Percentiles rank a stretch among this genome's conserved stretches.
Evolutionary conservation across 2,113 vertebrate genomes (phyloP).

Genomic region (Perca flavescens): DNA sequence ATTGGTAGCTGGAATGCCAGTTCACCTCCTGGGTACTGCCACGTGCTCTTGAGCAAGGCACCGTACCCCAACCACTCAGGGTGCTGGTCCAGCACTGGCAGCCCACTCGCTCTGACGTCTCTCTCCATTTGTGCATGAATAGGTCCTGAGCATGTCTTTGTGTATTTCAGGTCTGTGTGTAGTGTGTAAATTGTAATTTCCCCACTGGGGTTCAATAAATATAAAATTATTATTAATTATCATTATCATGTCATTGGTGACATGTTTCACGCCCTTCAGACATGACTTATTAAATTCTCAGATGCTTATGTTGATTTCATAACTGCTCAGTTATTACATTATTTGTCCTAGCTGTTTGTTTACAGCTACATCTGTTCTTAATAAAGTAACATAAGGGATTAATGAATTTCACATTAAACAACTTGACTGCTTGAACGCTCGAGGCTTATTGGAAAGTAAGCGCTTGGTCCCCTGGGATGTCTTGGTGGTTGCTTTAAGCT

Average conservation of each 20-base stretch:
- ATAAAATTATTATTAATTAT: too few relatives aligned
- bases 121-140: too few relatives aligned
- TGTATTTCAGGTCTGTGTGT: too few relatives aligned
- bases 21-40: too few relatives aligned
- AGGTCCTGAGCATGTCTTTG: too few relatives aligned
- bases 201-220: too few relatives aligned
- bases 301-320: slow-evolving; percentile 31
- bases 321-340: slow-evolving; percentile 2
- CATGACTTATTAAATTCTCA: slow-evolving; percentile 17
- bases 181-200: too few relatives aligned
- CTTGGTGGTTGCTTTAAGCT: slow-evolving; percentile 53
- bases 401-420: neutral
- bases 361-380: neutral
- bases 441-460: slow-evolving; percentile 49
- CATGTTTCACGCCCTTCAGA: slow-evolving; percentile 21
- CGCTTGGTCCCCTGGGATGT: slow-evolving; percentile 35
- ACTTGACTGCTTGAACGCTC: slow-evolving; percentile 31
- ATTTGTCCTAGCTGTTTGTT: neutral
- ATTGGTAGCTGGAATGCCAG: too few relatives aligned
- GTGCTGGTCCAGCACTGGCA: too few relatives aligned
- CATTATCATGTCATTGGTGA: neutral
- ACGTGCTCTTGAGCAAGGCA: too few relatives aligned
- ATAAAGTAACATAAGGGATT: neutral
- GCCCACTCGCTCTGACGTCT: too few relatives aligned
- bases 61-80: too few relatives aligned